Evolutionary conservation across 2,888 invertebrate species (phyloP).

Genomic region (Papilio gigon): DNA sequence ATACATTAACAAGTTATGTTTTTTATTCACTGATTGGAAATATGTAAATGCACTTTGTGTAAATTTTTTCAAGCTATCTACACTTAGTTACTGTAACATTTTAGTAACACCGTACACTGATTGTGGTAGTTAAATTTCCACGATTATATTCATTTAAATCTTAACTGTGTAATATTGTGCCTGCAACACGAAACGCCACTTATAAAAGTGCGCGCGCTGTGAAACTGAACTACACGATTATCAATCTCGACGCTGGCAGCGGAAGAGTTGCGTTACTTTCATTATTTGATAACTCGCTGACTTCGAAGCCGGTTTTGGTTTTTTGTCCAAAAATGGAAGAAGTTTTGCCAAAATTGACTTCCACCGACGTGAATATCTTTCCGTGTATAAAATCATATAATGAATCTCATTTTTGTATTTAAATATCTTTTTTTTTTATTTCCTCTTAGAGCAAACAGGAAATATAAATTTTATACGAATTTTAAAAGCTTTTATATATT

Average conservation of each 20-base stretch:
- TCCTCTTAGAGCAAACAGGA: neutral
- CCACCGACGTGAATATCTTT: neutral
- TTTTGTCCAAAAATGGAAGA: constrained; percentile 22
- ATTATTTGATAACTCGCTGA: constrained; percentile 30
- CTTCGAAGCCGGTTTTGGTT: constrained; percentile 34
- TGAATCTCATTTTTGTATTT: neutral
- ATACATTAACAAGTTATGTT: neutral
- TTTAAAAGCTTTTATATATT: neutral
- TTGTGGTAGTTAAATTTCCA: neutral
- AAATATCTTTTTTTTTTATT: neutral
- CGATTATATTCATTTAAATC: neutral
- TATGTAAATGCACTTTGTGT: no score
- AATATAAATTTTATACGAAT: neutral
- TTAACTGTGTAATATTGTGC: constrained; percentile 29
- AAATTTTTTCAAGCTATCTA: neutral
- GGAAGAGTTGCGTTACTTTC: constrained; percentile 36
- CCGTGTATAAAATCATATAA: constrained; percentile 7
- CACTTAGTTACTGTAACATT: no score
- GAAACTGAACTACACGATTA: constrained; percentile 36
- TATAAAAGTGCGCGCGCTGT: constrained; percentile 28
- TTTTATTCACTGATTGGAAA: no score
- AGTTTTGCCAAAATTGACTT: constrained; percentile 21
- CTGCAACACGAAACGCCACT: constrained; percentile 26
- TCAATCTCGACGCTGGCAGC: constrained; percentile 37
- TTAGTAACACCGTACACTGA: neutral